Conservation (phyloP, 2,888 invertebrate species). For the Lordiphosa andalusiaca region DNA sequence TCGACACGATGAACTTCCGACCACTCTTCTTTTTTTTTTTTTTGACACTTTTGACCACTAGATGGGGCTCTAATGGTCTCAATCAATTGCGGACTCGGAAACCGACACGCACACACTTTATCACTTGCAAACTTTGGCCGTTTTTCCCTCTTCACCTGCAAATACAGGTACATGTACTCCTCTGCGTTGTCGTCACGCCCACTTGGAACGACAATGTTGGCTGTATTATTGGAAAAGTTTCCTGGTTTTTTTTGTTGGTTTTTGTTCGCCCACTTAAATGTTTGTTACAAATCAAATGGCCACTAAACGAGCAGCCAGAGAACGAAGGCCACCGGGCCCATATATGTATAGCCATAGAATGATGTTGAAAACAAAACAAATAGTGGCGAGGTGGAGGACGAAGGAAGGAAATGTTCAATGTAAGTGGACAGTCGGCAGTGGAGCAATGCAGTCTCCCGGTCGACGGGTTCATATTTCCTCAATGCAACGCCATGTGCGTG, state of each 20-base stretch:
- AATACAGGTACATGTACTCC: background rate
- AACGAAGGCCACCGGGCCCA: background rate
- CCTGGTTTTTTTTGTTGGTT: background rate
- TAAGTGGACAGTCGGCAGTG: conserved; percentile 10
- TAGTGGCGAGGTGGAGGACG: too few relatives aligned
- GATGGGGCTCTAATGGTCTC: conserved; percentile 17
- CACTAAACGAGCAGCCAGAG: conserved; percentile 33
- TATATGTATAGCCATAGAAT: conserved; percentile 1
- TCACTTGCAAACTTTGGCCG: background rate
- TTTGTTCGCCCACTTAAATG: conserved; percentile 41
- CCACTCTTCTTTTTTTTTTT: too few relatives aligned
- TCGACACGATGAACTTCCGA: background rate
- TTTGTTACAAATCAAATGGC: conserved; percentile 52
- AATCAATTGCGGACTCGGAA: conserved; percentile 23
- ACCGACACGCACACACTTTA: conserved; percentile 20
- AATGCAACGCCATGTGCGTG: conserved; percentile 4
- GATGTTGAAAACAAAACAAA: conserved; percentile 11
- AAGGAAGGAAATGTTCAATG: conserved; percentile 3
- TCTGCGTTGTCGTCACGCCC: conserved; percentile 1
- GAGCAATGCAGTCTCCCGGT: conserved; percentile 1
- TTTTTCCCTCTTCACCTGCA: background rate
- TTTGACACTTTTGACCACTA: conserved; percentile 10
- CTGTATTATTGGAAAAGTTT: conserved; percentile 55
- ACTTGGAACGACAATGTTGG: conserved; percentile 6
- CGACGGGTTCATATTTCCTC: conserved; percentile 4